These are phyloP conservation scores for Cephalotes varians DNA, from an alignment of 2,888 invertebrate species.

Conservation along the genomic window DNA sequence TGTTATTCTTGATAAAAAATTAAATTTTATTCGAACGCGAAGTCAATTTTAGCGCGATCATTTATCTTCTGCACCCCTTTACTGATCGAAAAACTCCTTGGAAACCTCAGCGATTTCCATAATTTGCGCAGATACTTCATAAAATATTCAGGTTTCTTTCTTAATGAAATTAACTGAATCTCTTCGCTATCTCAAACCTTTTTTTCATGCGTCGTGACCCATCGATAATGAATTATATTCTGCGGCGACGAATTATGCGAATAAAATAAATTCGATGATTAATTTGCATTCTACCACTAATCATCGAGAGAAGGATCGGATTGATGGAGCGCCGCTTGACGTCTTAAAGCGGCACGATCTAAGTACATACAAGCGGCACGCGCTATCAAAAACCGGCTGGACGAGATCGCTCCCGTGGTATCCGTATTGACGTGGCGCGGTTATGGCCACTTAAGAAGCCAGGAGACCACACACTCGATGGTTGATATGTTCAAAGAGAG, in stretches of 20 bases:
- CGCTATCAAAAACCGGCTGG: conserved; percentile 40
- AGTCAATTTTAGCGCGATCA: neutral
- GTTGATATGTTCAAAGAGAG: conserved; percentile 16
- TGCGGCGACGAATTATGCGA: neutral
- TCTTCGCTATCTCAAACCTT: neutral
- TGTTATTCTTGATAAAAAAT: neutral
- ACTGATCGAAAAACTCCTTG: neutral
- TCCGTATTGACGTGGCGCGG: conserved; percentile 41
- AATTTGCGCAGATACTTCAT: neutral
- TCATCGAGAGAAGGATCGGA: neutral
- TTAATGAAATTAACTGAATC: conserved; percentile 23
- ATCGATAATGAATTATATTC: conserved; percentile 28
- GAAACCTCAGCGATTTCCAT: neutral
- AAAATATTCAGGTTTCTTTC: conserved; percentile 11
- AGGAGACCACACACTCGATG: conserved; percentile 19
- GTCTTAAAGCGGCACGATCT: conserved; percentile 37
- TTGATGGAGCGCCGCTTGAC: conserved; percentile 14
- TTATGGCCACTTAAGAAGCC: conserved; percentile 55
- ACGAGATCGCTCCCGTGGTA: conserved; percentile 22
- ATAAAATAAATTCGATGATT: conserved; percentile 21
- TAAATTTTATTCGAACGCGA: neutral
- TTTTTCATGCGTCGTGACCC: neutral
- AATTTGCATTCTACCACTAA: conserved; percentile 35
- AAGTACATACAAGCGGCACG: conserved; percentile 17
- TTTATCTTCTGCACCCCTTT: neutral